phyloP scores from a whole-genome alignment of 2,888 invertebrate genomes.

The Tiliacea citrago region DNA sequence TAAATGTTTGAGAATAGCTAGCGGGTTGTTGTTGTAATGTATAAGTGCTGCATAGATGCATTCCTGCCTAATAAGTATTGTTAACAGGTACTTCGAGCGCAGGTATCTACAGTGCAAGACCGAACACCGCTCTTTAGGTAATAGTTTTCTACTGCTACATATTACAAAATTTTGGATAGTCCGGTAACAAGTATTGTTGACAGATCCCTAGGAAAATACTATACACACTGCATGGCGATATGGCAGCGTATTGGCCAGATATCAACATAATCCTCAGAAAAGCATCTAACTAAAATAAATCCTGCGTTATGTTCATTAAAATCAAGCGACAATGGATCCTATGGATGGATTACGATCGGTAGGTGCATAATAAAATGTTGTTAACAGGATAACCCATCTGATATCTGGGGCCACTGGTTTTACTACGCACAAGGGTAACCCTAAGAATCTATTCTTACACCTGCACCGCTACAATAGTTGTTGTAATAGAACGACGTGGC shows the following conservation, averaged over 20 bases:
- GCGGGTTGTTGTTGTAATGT: background rate
- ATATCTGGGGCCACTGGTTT: slow-evolving; percentile 7
- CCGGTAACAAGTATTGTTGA: slow-evolving; percentile 46
- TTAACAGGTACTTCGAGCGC: slow-evolving; percentile 23
- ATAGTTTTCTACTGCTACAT: background rate
- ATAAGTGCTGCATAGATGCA: slow-evolving; percentile 5
- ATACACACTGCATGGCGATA: background rate
- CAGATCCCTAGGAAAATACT: slow-evolving; percentile 32
- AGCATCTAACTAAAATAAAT: background rate
- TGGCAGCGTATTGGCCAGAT: slow-evolving; percentile 1
- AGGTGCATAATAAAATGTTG: slow-evolving; percentile 26
- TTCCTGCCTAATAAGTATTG: slow-evolving; percentile 23
- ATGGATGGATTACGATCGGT: slow-evolving; percentile 13
- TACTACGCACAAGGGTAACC: slow-evolving; percentile 17
- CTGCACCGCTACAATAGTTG: background rate
- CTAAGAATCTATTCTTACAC: background rate
- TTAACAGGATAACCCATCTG: slow-evolving; percentile 17
- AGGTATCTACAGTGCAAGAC: slow-evolving; percentile 1
- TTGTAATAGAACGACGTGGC: background rate
- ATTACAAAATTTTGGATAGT: slow-evolving; percentile 26
- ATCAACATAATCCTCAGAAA: background rate
- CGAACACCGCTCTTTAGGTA: background rate
- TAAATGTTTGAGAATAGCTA: slow-evolving; percentile 18
- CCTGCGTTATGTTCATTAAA: background rate
- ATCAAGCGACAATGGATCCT: background rate